These are phyloP conservation scores for Decapterus maruadsi DNA, from an alignment of 2,797 vertebrate species.

Conservation along the genomic window DNA sequence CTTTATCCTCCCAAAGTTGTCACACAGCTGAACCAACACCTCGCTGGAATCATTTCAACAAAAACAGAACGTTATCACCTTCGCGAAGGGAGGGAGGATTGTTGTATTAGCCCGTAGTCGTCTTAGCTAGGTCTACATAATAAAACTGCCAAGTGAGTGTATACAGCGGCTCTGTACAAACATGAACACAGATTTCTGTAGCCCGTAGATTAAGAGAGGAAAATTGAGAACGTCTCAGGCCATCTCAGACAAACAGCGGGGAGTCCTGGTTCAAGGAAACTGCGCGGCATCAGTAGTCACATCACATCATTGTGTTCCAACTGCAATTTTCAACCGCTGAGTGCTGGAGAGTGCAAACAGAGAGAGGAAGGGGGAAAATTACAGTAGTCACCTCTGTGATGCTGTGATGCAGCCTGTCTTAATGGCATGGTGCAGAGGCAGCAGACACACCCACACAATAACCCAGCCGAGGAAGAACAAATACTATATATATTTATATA, in stretches of 20 bases:
- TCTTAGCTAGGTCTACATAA: neutral
- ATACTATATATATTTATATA: constrained; percentile 14
- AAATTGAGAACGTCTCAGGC: constrained; percentile 33
- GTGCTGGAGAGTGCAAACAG: constrained; percentile 62
- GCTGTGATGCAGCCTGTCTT: constrained; percentile 67
- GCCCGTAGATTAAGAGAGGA: constrained; percentile 28
- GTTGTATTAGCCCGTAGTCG: neutral
- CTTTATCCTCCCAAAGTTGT: neutral
- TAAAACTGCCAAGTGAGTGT: constrained; percentile 6
- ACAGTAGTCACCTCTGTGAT: constrained; percentile 76
- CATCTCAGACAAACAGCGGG: constrained; percentile 58
- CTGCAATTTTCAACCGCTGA: constrained; percentile 79
- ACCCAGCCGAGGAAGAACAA: constrained; percentile 39
- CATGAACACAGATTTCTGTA: constrained; percentile 16
- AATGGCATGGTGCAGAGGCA: constrained; percentile 69
- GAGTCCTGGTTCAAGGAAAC: constrained; percentile 52
- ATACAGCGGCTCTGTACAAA: constrained; percentile 7
- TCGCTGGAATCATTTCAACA: neutral
- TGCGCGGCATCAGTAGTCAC: constrained; percentile 80
- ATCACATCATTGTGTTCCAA: constrained; percentile 81
- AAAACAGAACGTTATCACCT: neutral
- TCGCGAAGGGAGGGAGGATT: neutral
- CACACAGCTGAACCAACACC: neutral
- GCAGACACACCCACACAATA: constrained; percentile 53
- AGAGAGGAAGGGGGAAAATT: constrained; percentile 71